phyloP scores from a whole-genome alignment of 2,888 invertebrate genomes.

The Melipona bicolor region DNA sequence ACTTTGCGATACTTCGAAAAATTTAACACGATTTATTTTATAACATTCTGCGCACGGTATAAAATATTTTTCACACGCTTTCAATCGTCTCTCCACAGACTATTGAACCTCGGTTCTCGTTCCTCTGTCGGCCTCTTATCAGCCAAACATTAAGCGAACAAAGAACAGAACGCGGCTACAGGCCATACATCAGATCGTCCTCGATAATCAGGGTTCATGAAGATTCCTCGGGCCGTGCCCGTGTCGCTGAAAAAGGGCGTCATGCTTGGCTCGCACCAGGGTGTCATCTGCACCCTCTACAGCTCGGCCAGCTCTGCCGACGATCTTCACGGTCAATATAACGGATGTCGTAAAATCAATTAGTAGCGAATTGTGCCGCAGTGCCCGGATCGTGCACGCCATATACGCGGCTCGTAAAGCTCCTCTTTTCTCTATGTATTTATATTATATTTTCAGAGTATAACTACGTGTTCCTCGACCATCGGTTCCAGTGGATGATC shows the following conservation, averaged over 20 bases:
- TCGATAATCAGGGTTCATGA: constrained; percentile 42
- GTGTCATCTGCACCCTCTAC: constrained; percentile 74
- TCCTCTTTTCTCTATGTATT: constrained; percentile 28
- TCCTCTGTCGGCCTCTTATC: constrained; percentile 30
- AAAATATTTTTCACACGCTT: neutral
- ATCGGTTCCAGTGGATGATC: constrained; percentile 25
- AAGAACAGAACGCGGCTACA: constrained; percentile 33
- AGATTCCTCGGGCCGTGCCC: constrained; percentile 52
- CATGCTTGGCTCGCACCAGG: constrained; percentile 76
- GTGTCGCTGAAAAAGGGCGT: constrained; percentile 75
- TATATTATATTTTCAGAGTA: constrained; percentile 24
- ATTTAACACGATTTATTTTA: neutral
- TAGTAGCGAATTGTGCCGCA: constrained; percentile 77
- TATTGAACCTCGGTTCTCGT: neutral
- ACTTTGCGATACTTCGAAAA: no score
- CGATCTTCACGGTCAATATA: constrained; percentile 81
- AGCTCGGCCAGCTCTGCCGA: constrained; percentile 36
- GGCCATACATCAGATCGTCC: constrained; percentile 39
- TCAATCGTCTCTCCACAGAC: neutral
- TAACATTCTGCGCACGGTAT: no score
- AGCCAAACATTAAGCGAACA: constrained; percentile 29
- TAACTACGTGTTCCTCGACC: constrained; percentile 20
- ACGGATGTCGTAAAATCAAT: constrained; percentile 78
- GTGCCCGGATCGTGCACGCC: constrained; percentile 60
- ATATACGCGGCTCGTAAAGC: constrained; percentile 44